Evolutionary conservation across 2,797 vertebrate genomes (phyloP).

Genomic region (Thamnophis elegans): DNA sequence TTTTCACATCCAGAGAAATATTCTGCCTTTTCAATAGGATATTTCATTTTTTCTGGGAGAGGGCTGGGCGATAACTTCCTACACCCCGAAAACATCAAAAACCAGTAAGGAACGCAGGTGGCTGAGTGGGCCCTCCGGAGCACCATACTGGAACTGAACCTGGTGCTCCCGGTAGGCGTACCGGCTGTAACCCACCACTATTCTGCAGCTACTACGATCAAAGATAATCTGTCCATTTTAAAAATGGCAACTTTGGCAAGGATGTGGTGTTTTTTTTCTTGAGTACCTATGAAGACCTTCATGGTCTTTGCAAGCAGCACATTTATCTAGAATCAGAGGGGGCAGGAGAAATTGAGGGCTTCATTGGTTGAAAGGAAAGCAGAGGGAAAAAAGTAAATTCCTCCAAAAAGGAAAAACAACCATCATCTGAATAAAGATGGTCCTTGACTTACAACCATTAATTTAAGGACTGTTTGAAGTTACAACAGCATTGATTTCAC

Average conservation of each 20-base stretch:
- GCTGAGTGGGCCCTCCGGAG: too few species aligned
- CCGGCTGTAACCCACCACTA: too few species aligned
- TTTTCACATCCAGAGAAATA: too few species aligned
- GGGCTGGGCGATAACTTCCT: too few species aligned
- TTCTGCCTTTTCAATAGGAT: too few species aligned
- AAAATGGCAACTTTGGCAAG: background rate
- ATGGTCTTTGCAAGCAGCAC: background rate
- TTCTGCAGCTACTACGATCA: background rate
- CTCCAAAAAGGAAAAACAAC: background rate
- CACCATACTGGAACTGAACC: too few species aligned
- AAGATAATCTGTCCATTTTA: background rate
- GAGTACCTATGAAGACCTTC: background rate
- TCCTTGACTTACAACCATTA: background rate
- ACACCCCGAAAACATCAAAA: too few species aligned
- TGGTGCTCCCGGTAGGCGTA: too few species aligned
- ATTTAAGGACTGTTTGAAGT: background rate
- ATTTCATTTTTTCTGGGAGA: too few species aligned
- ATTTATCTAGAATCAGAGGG: background rate
- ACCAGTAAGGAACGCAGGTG: too few species aligned
- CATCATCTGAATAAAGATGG: background rate
- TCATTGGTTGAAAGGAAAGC: background rate
- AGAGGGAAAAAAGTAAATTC: slow-evolving; percentile 27
- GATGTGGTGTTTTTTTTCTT: background rate
- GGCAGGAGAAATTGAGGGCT: background rate
- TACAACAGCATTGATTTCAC: background rate